These are phyloP conservation scores for Drosophila willistoni DNA, from an alignment of 1,140 invertebrate species.

Conservation along the genomic window DNA sequence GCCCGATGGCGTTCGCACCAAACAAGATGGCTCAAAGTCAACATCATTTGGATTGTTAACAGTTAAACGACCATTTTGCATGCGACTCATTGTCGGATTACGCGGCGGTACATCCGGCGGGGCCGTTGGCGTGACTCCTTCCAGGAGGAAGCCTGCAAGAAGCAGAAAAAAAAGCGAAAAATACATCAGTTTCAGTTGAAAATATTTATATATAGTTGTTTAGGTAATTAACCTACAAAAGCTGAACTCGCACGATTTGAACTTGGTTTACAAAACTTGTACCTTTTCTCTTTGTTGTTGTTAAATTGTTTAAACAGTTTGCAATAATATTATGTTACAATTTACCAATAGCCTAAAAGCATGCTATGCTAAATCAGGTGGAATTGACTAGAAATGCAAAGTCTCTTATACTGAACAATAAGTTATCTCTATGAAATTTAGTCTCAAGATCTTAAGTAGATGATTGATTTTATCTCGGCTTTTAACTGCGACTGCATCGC, in stretches of 20 bases:
- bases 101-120: constrained; percentile 94
- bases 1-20: constrained; percentile 94
- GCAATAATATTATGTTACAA: not conserved
- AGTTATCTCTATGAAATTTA: too few relatives aligned
- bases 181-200: constrained; percentile 16
- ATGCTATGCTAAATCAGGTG: not conserved
- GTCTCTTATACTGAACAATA: too few relatives aligned
- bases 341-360: not conserved
- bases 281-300: not conserved
- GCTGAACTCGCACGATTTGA: too few relatives aligned
- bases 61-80: constrained; percentile 90
- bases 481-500: too few relatives aligned
- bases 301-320: not conserved
- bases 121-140: constrained; percentile 89
- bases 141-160: constrained; percentile 91
- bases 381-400: not conserved
- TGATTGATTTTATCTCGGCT: too few relatives aligned
- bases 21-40: constrained; percentile 95
- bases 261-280: too few relatives aligned
- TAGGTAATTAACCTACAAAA: too few relatives aligned
- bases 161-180: constrained; percentile 21
- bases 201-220: not conserved
- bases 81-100: constrained; percentile 93
- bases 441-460: too few relatives aligned
- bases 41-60: constrained; percentile 88